Base-by-base conservation (phyloP, 1,140 invertebrate species). In the Pissodes strobi region DNA sequence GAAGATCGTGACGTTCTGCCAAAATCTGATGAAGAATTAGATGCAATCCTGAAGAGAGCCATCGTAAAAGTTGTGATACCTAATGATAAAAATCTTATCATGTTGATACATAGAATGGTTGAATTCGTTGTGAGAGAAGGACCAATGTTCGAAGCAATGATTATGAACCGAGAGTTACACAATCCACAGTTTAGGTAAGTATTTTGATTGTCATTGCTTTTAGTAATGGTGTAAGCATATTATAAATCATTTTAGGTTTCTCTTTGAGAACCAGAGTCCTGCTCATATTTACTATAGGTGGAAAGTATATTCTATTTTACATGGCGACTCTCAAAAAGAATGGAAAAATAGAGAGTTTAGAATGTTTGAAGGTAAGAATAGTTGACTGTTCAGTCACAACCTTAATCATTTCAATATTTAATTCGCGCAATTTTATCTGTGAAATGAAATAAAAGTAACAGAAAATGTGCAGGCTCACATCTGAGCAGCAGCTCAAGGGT, bases 91-190 rank as follows among this genome's bases (percentile, higher is more conserved):
- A 76, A 76, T 64, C 52, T 98, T 58, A 82, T 99, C 37, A 91
- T 92, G 85, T 83, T 98, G 59, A 99, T 99, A 76, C 97, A 99
- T 85, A 91, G 97, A 74, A 98, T 97, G 91, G 91, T 99, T 46
- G 98, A 99, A 82, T 99, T 99, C 86, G 96, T 99, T 48, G 94
- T 99, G 63, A 85, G 96, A 61, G 96, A 99, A 82, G 98, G 98
- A 9, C 97, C 97, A 0, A 93, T 98, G 90, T 99, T 99, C 82
- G 98, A 99, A 81, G 97, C 97, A 2, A 95, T 99, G 87, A 95
- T 99, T 52, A 99, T 99, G 96, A 97, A 97, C 79, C 87, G 93
- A 72, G 97, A 99, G 84, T 84, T 97, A 41, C 94, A 91, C 79
- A 99, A 99, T 84, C 95, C 95, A 0, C 88, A 92, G 80, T 99